Percentiles rank a stretch among this genome's conserved stretches.
Conservation (phyloP, 2,113 vertebrate species). For the Lichenostomus cassidix region DNA sequence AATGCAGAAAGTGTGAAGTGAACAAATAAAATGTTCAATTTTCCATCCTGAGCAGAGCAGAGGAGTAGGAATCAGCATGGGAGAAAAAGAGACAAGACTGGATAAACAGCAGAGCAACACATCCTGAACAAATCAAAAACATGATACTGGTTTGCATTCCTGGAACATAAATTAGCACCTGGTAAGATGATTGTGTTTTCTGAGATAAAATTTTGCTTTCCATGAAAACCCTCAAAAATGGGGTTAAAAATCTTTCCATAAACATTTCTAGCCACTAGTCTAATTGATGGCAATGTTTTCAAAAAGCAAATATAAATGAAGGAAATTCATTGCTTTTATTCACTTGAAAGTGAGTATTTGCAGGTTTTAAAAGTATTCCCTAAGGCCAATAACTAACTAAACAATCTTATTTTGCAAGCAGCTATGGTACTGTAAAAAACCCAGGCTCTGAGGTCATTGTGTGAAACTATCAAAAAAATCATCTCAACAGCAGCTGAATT, state of each 20-base stretch:
- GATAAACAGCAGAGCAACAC: not conserved
- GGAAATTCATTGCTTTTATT: conserved; percentile 10
- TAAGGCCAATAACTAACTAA: not conserved
- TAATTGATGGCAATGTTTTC: conserved; percentile 11
- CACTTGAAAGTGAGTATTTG: not conserved
- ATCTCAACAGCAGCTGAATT: not conserved
- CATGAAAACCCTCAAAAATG: not conserved
- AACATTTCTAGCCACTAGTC: not conserved
- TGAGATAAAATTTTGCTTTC: conserved; percentile 33
- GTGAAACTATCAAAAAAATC: not conserved
- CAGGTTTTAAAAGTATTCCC: conserved; percentile 23
- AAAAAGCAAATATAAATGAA: conserved; percentile 19
- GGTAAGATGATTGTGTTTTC: not conserved
- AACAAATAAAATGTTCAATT: conserved; percentile 18
- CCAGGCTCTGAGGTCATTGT: not conserved
- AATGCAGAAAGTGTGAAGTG: conserved; percentile 2
- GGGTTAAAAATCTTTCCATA: conserved; percentile 24
- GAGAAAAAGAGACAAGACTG: not conserved
- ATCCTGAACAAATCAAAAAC: not conserved
- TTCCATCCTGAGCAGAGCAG: not conserved
- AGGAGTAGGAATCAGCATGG: not conserved
- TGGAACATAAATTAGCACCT: not conserved
- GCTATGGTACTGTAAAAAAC: not conserved
- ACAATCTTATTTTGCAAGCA: conserved; percentile 15
- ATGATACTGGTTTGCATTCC: not conserved